A percentile compares a stretch with the other conserved stretches of the same genome.
phyloP scores from a whole-genome alignment of 1,140 invertebrate genomes.

The Bombus soroeensis region DNA sequence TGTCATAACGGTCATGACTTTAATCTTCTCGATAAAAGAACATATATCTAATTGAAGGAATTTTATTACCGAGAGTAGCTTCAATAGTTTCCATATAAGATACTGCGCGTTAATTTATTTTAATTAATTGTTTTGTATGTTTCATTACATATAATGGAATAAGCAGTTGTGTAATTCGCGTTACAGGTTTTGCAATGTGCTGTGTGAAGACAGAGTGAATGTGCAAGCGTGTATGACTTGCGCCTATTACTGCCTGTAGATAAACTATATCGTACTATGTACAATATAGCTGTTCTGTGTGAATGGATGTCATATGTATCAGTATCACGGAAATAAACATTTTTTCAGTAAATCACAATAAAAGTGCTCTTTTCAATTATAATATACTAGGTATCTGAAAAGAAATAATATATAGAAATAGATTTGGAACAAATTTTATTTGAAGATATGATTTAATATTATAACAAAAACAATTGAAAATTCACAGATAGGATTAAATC shows the following conservation, averaged over 20 bases:
- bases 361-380: background rate
- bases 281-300: conserved; percentile 74
- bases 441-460: conserved; percentile 65
- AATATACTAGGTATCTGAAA: background rate
- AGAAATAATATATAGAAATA: background rate
- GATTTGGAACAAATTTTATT: conserved; percentile 73
- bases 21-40: conserved; percentile 29
- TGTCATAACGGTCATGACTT: conserved; percentile 46
- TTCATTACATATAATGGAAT: conserved; percentile 74
- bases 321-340: conserved; percentile 78
- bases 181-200: conserved; percentile 53
- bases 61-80: conserved; percentile 30
- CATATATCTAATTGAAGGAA: conserved; percentile 13
- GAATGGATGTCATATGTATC: conserved; percentile 73
- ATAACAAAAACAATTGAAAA: conserved; percentile 71
- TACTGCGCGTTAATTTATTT: conserved; percentile 80
- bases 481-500: conserved; percentile 68
- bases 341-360: conserved; percentile 76
- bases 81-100: conserved; percentile 44
- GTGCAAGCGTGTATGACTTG: conserved; percentile 34
- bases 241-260: conserved; percentile 67
- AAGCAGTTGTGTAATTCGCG: conserved; percentile 64
- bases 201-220: conserved; percentile 57
- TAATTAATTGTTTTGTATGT: conserved; percentile 79
- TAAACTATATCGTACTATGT: conserved; percentile 75